Percentiles rank a stretch among this genome's conserved stretches.
Evolutionary conservation across 2,888 invertebrate genomes (phyloP).

Genomic region (Norana najaformis): DNA sequence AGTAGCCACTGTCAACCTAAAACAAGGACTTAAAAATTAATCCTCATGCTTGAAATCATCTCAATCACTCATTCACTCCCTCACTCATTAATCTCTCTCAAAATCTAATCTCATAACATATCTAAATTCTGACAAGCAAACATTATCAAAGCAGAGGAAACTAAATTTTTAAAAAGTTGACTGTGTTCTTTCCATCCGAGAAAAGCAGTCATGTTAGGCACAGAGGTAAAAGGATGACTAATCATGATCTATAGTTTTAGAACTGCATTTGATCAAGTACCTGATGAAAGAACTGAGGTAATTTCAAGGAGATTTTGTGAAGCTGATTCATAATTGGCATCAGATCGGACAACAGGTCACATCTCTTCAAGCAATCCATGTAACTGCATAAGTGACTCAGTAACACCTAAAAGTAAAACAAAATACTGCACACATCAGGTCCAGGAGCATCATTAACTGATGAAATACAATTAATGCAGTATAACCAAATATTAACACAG

Average conservation of each 20-base stretch:
- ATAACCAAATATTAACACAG: neutral
- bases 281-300: conserved; percentile 52
- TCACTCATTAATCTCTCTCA: too few species aligned
- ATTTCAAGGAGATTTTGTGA: conserved; percentile 45
- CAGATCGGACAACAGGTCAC: conserved; percentile 50
- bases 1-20: conserved; percentile 52
- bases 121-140: neutral
- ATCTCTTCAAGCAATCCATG: conserved; percentile 40
- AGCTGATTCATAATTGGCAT: conserved; percentile 49
- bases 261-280: conserved; percentile 44
- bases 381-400: conserved; percentile 21
- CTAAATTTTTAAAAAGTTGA: neutral
- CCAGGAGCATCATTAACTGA: neutral
- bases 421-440: neutral
- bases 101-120: too few species aligned
- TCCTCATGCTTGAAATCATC: neutral
- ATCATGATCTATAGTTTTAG: neutral
- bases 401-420: neutral
- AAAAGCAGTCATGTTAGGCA: neutral
- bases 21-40: neutral
- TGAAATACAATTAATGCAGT: neutral
- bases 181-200: neutral
- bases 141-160: neutral
- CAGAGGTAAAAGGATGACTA: neutral
- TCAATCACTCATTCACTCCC: neutral